A percentile compares a stretch with the other conserved stretches of the same genome.
Conservation (phyloP, 2,113 vertebrate species). For the Nematolebias whitei region DNA sequence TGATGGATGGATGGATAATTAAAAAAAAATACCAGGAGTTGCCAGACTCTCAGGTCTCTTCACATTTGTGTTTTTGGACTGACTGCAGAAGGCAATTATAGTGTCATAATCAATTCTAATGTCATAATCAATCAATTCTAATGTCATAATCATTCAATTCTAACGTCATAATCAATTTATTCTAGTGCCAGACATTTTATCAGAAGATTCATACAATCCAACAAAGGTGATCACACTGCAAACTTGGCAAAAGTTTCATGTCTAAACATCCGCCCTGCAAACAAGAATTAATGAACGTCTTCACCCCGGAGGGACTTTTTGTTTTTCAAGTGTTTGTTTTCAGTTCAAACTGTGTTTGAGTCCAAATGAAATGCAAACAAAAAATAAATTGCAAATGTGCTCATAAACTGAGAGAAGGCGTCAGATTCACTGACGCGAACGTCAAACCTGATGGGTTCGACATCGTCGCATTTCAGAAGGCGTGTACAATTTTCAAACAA, state of each 20-base stretch:
- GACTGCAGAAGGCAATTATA: slow-evolving; percentile 1
- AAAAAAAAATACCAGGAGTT: neutral
- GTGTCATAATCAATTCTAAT: too few species aligned
- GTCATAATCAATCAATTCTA: too few species aligned
- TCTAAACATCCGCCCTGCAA: slow-evolving; percentile 1
- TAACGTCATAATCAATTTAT: too few species aligned
- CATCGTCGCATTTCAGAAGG: too few species aligned
- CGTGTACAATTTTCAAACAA: too few species aligned
- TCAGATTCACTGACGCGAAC: too few species aligned
- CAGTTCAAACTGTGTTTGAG: neutral
- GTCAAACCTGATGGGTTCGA: neutral
- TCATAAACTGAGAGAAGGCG: neutral
- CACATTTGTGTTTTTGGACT: neutral
- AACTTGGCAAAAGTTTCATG: slow-evolving; percentile 1
- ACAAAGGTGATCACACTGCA: neutral
- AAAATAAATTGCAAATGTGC: neutral
- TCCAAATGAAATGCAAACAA: neutral
- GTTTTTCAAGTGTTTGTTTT: neutral
- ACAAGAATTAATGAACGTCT: neutral
- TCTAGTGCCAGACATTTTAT: neutral
- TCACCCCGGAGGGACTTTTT: neutral
- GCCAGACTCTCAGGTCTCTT: neutral
- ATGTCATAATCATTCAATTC: too few species aligned
- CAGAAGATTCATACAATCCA: neutral
- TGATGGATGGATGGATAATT: too few species aligned